A percentile compares a stretch with the other conserved stretches of the same genome.
phyloP scores from a whole-genome alignment of 2,797 vertebrate genomes.

The Chelonia mydas region DNA sequence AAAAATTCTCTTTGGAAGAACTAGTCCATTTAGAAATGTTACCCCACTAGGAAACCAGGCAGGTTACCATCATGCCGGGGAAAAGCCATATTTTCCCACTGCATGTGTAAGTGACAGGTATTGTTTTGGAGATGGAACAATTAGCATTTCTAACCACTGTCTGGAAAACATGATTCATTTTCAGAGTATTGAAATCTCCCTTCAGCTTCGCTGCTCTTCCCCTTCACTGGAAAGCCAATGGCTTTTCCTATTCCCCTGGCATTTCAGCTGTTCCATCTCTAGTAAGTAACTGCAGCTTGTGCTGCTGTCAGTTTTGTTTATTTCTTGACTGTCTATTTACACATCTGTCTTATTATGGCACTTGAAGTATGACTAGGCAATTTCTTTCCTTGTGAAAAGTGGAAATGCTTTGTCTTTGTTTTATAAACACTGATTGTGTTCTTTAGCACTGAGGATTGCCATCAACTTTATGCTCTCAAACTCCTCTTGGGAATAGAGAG shows the following conservation, averaged over 20 bases:
- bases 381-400: constrained; percentile 62
- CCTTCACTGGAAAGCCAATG: constrained; percentile 18
- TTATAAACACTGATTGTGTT: constrained; percentile 53
- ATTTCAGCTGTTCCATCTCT: constrained; percentile 40
- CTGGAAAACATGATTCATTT: neutral
- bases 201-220: neutral
- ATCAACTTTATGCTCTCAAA: constrained; percentile 15
- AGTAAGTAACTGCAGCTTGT: constrained; percentile 37
- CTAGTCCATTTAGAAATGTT: neutral
- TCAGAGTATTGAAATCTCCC: neutral
- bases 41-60: neutral
- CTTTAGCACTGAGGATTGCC: constrained; percentile 24
- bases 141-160: neutral
- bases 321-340: constrained; percentile 52
- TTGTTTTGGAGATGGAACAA: constrained; percentile 10
- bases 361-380: constrained; percentile 73
- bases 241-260: neutral
- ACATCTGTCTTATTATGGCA: constrained; percentile 52
- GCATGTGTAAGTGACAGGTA: neutral
- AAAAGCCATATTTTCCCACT: neutral
- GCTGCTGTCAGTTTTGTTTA: constrained; percentile 30
- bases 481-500: neutral
- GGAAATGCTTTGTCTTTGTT: constrained; percentile 54
- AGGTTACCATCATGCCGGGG: neutral
- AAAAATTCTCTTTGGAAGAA: constrained; percentile 17